Conservation (phyloP, 2,113 vertebrate genomes). For the Agapornis roseicollis region DNA sequence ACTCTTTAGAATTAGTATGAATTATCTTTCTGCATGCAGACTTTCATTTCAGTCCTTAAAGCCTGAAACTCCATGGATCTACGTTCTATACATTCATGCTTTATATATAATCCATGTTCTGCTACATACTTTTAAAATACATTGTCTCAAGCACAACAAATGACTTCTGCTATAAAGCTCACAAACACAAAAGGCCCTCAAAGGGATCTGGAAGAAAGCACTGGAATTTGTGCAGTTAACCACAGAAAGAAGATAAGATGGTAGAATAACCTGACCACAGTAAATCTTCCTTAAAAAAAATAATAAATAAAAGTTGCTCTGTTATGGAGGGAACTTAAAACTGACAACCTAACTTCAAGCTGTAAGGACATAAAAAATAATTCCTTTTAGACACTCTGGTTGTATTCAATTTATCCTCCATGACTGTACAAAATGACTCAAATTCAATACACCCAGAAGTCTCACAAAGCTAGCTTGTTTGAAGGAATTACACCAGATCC, state of each 20-base stretch:
- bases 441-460: not conserved
- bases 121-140: not conserved
- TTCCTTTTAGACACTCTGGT: not conserved
- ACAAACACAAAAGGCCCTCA: not conserved
- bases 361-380: rapidly evolving
- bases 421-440: rapidly evolving
- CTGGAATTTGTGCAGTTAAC: not conserved
- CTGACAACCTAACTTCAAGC: not conserved
- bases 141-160: not conserved
- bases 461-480: not conserved
- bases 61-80: not conserved
- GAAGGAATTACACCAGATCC: not conserved
- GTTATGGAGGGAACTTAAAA: not conserved
- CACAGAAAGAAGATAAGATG: not conserved
- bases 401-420: not conserved
- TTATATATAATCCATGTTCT: not conserved
- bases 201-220: not conserved
- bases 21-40: not conserved
- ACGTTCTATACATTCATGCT: not conserved
- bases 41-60: not conserved
- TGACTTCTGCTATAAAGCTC: not conserved
- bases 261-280: not conserved
- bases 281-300: not conserved
- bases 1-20: not conserved
- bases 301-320: not conserved